These are phyloP conservation scores for Ormia ochracea DNA, from an alignment of 2,888 invertebrate genomes.

Conservation along the genomic window DNA sequence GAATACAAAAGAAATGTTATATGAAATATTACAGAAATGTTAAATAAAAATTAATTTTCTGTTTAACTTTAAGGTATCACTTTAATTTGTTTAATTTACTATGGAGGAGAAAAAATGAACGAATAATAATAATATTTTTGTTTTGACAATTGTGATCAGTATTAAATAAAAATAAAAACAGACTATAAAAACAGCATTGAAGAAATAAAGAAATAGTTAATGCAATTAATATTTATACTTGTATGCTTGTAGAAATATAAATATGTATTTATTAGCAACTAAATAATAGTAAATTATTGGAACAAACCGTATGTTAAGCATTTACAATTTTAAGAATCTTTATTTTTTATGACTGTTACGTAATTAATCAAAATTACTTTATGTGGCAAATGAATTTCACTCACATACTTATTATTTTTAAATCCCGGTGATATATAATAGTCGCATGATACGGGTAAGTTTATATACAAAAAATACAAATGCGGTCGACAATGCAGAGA, in stretches of 20 bases:
- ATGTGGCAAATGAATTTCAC: no score
- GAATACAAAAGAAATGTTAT: constrained; percentile 31
- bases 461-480: no score
- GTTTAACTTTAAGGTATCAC: constrained; percentile 23
- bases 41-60: background rate
- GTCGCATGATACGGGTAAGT: no score
- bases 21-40: constrained; percentile 36
- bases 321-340: background rate
- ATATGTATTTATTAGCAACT: constrained; percentile 5
- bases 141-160: constrained; percentile 36
- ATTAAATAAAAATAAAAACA: background rate
- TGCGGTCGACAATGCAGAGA: no score
- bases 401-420: no score
- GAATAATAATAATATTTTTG: constrained; percentile 31
- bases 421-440: no score
- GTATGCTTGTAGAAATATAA: background rate
- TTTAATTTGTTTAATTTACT: constrained; percentile 20
- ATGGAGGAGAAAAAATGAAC: background rate
- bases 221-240: no score
- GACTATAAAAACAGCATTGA: constrained; percentile 11
- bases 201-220: constrained; percentile 6
- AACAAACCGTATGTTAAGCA: background rate
- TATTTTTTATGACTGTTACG: no score
- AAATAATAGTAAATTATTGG: background rate
- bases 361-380: no score